phyloP scores from a whole-genome alignment of 2,797 vertebrate species.

The Myiotriccus ornatus region DNA sequence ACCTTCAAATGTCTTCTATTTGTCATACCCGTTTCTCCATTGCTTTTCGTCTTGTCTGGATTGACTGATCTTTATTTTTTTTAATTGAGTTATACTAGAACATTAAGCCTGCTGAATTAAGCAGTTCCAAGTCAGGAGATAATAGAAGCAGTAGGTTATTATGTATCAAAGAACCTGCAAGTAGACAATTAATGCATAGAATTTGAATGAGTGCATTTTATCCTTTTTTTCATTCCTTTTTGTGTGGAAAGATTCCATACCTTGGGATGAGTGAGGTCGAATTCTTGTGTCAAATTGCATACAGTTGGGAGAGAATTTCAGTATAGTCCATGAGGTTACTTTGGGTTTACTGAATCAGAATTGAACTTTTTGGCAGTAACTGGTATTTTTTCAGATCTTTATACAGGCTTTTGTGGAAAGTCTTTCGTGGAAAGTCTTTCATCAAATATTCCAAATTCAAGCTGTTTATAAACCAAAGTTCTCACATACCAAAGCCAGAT shows the following conservation, averaged over 20 bases:
- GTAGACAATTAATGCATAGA: not conserved
- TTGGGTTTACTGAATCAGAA: not conserved
- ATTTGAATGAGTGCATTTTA: not conserved
- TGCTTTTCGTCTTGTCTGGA: not conserved
- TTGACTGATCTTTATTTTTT: not conserved
- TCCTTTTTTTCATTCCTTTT: not conserved
- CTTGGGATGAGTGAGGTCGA: not conserved
- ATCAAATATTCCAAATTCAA: not conserved
- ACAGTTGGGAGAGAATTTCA: not conserved
- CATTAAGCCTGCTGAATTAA: not conserved
- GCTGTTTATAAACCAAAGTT: not conserved
- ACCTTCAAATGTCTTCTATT: not conserved
- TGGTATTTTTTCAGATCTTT: not conserved
- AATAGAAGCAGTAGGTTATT: not conserved
- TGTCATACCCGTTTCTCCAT: not conserved
- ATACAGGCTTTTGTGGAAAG: not conserved
- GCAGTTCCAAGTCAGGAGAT: not conserved
- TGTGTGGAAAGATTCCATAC: not conserved
- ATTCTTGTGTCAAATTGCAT: not conserved
- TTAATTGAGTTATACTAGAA: not conserved
- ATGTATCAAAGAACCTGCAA: not conserved
- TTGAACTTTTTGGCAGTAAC: not conserved
- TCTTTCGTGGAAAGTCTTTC: not conserved
- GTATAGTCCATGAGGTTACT: not conserved
- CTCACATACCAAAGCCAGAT: not conserved